Evolutionary conservation across 2,888 invertebrate species (phyloP), one percentile per base, ranked within the genome.

Genomic region (Leucophenga maculata): DNA sequence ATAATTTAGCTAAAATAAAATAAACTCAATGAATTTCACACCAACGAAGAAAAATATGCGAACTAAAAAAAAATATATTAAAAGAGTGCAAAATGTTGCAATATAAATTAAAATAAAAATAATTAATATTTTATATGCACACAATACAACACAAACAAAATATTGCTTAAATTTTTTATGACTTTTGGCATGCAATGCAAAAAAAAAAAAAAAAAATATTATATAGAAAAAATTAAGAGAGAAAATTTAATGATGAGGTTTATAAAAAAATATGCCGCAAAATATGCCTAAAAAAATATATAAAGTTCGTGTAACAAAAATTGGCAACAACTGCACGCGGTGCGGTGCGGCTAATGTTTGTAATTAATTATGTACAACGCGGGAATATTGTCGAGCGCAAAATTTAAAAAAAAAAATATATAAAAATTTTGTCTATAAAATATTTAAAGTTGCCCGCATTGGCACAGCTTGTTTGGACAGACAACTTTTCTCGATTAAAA

Each of bases 301-400:
- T 18, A 16, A 54, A 31, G n/a, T 14, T 26, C 31, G 26, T 59
- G 59, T 59, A 59, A 59, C 59, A n/a, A 22, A 59, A 54, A 31
- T 54, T 32, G 65, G 46, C 66, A 69, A 67, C 69, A 52, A 26
- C 26, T 26, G 26, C 26, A n/a, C n/a, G n/a, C 65, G n/a, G n/a
- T 72, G 69, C 68, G 70, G 66, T 65, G 52, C 59, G 65, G 54
- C 69, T 70, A 72, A 73, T 72, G 73, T 64, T 67, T 59, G 66
- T 73, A 77, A 77, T 77, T 75, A 77, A 77, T 77, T 75, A 74
- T 50, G 69, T 72, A 69, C 72, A 72, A 71, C 67, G 70, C 67
- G 54, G 65, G 65, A 26, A 18, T 16, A 14, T 18, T 26, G 54
- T 65, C 2, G 32, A 55, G 31, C 26, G 18, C 16, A 65, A 54